These are phyloP conservation scores for Wiebesia pumilae DNA, from an alignment of 1,140 invertebrate genomes.

Conservation along the genomic window DNA sequence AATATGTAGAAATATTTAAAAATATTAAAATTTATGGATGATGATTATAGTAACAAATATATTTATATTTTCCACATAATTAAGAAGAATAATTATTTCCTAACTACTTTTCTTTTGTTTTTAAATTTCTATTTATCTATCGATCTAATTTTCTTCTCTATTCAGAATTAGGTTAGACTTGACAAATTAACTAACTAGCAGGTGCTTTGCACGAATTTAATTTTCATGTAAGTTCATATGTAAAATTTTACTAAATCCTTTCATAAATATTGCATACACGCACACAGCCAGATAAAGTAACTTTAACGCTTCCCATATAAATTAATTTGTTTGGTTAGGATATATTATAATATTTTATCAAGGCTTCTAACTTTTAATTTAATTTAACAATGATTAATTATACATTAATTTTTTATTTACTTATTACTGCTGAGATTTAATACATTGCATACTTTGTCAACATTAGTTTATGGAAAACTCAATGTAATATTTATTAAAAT, in stretches of 20 bases:
- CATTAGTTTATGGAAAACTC: no score
- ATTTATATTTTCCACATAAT: no score
- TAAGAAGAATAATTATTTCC: no score
- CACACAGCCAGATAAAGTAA: no score
- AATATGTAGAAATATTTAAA: no score
- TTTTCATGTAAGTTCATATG: not conserved
- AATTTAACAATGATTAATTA: not conserved
- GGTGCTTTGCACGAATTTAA: not conserved
- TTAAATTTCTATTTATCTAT: not conserved
- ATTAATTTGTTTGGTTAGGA: no score
- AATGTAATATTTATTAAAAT: no score
- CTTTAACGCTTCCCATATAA: no score
- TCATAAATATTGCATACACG: not conserved
- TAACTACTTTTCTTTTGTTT: no score
- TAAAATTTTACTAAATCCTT: not conserved
- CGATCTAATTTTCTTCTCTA: not conserved
- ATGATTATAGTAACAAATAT: no score
- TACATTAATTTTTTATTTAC: not conserved
- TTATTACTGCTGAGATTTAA: not conserved
- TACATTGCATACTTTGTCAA: no score
- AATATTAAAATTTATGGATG: no score
- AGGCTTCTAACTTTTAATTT: not conserved
- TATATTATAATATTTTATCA: not conserved
- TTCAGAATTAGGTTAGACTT: not conserved
- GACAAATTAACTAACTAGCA: not conserved